Percentiles rank a stretch among this genome's conserved stretches.
Conservation (phyloP, 2,113 vertebrate genomes). For the Ptilorrhoa leucosticta region DNA sequence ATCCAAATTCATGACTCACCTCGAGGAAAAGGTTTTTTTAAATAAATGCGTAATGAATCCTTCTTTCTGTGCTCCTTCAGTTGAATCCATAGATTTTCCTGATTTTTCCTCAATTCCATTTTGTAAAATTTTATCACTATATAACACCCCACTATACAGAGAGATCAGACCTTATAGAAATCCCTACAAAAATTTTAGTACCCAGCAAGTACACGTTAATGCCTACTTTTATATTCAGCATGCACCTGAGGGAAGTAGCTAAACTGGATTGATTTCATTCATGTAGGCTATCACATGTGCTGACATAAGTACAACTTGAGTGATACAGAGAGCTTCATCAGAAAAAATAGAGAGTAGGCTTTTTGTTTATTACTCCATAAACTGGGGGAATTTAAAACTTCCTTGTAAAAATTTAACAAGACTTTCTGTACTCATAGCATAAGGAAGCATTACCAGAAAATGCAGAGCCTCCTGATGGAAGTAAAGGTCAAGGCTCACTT, state of each 20-base stretch:
- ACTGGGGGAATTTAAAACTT: neutral
- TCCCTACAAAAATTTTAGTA: neutral
- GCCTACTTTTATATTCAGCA: neutral
- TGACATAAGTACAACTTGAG: neutral
- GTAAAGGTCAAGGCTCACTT: conserved; percentile 6
- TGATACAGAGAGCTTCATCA: neutral
- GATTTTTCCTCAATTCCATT: neutral
- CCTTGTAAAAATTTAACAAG: neutral
- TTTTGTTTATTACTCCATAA: neutral
- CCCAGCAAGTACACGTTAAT: neutral
- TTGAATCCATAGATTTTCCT: neutral
- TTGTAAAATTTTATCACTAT: neutral
- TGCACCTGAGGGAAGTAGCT: neutral
- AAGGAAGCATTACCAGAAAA: neutral
- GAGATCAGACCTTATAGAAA: neutral
- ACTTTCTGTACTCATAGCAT: neutral
- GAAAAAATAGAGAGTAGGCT: neutral
- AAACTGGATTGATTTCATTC: neutral
- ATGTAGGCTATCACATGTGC: neutral
- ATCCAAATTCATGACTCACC: neutral
- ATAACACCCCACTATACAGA: neutral
- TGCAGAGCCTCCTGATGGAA: neutral
- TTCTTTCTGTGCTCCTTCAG: neutral
- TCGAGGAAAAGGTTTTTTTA: neutral
- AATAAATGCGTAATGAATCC: neutral